Conservation (phyloP, 1,140 invertebrate genomes). For the Drosophila asahinai region DNA sequence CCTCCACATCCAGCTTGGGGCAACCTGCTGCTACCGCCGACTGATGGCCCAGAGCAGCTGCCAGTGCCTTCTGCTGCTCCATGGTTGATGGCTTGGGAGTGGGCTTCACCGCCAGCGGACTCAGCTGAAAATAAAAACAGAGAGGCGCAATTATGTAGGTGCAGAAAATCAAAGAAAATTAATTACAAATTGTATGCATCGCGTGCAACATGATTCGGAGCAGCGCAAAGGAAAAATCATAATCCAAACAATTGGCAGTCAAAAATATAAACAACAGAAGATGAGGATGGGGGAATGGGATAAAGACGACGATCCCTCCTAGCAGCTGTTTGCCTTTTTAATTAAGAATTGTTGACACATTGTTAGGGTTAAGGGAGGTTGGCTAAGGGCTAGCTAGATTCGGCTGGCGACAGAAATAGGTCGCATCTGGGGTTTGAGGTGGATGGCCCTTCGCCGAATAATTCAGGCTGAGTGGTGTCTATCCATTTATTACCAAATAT, state of each 20-base stretch:
- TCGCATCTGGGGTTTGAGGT: constrained; percentile 27
- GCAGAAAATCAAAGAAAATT: constrained; percentile 39
- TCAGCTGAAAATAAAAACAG: constrained; percentile 44
- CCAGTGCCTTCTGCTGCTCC: constrained; percentile 63
- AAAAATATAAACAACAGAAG: constrained; percentile 54
- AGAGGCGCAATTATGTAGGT: constrained; percentile 23
- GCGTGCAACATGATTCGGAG: constrained; percentile 52
- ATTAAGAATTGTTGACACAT: constrained; percentile 17
- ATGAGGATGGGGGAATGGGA: constrained; percentile 12
- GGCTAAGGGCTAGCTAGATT: background rate
- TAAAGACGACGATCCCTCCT: background rate
- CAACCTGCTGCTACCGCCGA: constrained; percentile 19
- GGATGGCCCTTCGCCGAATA: no score
- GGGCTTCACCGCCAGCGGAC: constrained; percentile 65
- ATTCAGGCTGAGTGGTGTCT: no score
- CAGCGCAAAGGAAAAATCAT: constrained; percentile 39
- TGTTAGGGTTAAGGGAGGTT: background rate
- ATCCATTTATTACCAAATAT: no score
- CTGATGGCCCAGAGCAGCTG: constrained; percentile 34
- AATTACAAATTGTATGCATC: constrained; percentile 56
- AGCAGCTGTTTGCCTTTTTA: constrained; percentile 43
- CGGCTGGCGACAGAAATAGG: constrained; percentile 49
- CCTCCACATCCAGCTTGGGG: constrained; percentile 12
- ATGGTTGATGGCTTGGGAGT: constrained; percentile 39
- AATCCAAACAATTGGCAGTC: constrained; percentile 58